phyloP scores from a whole-genome alignment of 1,140 invertebrate genomes.

The Maniola jurtina region DNA sequence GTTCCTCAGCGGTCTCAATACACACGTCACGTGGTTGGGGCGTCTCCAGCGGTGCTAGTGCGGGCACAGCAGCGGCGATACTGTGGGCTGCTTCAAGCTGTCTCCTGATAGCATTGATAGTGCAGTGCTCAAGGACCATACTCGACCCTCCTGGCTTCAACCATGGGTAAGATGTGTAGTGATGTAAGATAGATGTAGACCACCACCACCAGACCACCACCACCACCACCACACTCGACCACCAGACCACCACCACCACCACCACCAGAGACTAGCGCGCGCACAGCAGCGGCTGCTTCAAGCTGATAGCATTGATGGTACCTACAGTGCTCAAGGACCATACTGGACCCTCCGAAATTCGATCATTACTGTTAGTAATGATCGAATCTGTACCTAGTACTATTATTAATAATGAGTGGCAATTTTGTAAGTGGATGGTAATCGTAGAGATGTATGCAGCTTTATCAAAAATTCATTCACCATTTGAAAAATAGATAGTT shows the following conservation, averaged over 20 bases:
- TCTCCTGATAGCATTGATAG: slow-evolving; percentile 53
- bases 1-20: slow-evolving; percentile 41
- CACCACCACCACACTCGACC: no score
- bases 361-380: no score
- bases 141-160: slow-evolving; percentile 53
- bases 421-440: no score
- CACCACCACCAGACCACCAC: no score
- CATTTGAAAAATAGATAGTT: no score
- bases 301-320: slow-evolving; percentile 54
- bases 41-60: slow-evolving; percentile 48
- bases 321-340: slow-evolving; percentile 64
- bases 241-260: no score
- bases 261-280: slow-evolving; percentile 50
- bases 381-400: no score
- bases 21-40: slow-evolving; percentile 61
- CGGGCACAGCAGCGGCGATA: slow-evolving; percentile 48
- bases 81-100: slow-evolving; percentile 58
- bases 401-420: no score
- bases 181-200: no score
- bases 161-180: slow-evolving; percentile 38
- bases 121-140: slow-evolving; percentile 64
- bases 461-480: no score
- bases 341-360: no score
- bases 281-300: slow-evolving; percentile 52
- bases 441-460: no score